phyloP scores from a whole-genome alignment of 2,888 invertebrate genomes.

The Andrena minutula region DNA sequence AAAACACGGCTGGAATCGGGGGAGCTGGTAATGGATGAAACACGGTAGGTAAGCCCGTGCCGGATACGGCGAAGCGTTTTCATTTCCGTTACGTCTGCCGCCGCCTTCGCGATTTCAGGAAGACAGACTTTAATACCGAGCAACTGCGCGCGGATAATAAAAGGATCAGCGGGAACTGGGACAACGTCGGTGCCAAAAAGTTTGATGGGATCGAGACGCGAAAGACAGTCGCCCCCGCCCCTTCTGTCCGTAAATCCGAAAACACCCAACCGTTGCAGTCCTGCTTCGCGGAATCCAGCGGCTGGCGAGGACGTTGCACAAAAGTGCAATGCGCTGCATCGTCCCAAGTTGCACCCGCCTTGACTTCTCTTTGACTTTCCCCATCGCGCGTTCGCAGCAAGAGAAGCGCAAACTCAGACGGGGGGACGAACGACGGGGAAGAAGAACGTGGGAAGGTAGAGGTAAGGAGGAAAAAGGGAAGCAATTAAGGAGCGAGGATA shows the following conservation, averaged over 20 bases:
- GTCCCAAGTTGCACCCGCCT: not conserved
- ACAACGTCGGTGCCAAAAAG: slow-evolving; percentile 52
- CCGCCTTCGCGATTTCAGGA: slow-evolving; percentile 44
- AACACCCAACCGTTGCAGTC: slow-evolving; percentile 23
- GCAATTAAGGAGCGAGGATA: not conserved
- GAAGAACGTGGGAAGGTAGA: not conserved
- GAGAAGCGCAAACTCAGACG: not conserved
- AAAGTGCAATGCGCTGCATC: slow-evolving; percentile 14
- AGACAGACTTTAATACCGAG: slow-evolving; percentile 52
- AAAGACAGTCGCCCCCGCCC: slow-evolving; percentile 41
- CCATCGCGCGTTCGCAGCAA: not conserved
- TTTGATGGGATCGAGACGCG: slow-evolving; percentile 38
- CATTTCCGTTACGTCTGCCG: slow-evolving; percentile 37
- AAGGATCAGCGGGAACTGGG: slow-evolving; percentile 54
- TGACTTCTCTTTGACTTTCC: not conserved
- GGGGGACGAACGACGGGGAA: not conserved
- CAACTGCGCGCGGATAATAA: slow-evolving; percentile 50
- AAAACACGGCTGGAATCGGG: not conserved
- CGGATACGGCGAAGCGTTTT: slow-evolving; percentile 34
- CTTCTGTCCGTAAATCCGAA: slow-evolving; percentile 42
- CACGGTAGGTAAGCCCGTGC: slow-evolving; percentile 22
- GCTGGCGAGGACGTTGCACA: not conserved
- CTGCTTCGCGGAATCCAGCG: slow-evolving; percentile 14
- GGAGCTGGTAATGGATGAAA: slow-evolving; percentile 24
- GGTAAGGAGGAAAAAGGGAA: not conserved